Evolutionary conservation across 2,797 vertebrate genomes (phyloP), one percentile per base, ranked within the genome.

Genomic region (Helostoma temminkii): DNA sequence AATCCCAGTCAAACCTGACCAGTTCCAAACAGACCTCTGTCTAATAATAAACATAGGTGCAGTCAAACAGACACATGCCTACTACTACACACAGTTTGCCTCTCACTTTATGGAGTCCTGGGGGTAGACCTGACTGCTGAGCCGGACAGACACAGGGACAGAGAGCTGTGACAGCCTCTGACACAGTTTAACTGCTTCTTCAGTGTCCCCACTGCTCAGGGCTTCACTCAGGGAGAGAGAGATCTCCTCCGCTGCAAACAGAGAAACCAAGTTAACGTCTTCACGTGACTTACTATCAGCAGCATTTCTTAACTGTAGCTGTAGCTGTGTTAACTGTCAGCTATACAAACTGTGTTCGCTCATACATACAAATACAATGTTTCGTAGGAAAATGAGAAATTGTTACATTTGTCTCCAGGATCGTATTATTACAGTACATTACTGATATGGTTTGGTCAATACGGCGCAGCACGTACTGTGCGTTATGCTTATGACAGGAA

Each of bases 191-290:
- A 15, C 42, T 0, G 96, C 95, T 3, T 89, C 88, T 6, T 89
- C 59, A 36, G 76, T 83, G 32, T 96, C 89, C 15, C 96, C 94
- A 0, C 83, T 46, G 15, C 84, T 91, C 45, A 97, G 91, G n/a
- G 96, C 96, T 28, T 93, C 89, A 5, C 90, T 82, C 62, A 97
- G 91, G 6, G 63, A 78, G 36, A 64, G 79, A 24, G 93, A 93
- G 11, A 94, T 81, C 2, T 93, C 86, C 86, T 97, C 96, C 0
- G 91, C 96, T 96, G 80, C 41, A n/a, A n/a, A n/a, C n/a, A n/a
- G 14, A 2, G 32, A 59, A 3, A 6, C 2, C 6, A n/a, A 50
- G 24, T 22, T 25, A 2, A 22, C 5, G 15, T 7, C 8, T 1
- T 63, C 43, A 65, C 16, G 14, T 63, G 26, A 66, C 14, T 71